Percentiles rank a stretch among this genome's conserved stretches.
Conservation (phyloP, 2,797 vertebrate genomes). For the Tenualosa ilisha region DNA sequence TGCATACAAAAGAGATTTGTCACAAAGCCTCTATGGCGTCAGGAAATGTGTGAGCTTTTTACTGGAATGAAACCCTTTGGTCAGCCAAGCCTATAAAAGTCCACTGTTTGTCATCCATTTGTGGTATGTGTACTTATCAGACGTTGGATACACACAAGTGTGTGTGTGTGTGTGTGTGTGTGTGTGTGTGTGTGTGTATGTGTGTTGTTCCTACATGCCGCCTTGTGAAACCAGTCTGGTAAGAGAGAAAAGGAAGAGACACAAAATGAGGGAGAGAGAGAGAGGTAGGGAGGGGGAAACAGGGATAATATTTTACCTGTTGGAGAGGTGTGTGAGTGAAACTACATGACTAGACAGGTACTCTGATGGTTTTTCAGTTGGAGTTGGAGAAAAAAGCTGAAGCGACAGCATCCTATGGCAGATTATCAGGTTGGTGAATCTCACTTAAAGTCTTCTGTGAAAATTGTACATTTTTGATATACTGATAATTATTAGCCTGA, state of each 20-base stretch:
- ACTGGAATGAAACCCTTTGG: slow-evolving; percentile 6
- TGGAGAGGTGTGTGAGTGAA: not conserved
- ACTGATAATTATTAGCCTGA: not conserved
- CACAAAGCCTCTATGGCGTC: not conserved
- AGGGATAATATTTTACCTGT: slow-evolving; percentile 20
- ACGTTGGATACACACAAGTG: not conserved
- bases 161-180: not conserved
- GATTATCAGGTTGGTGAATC: not conserved
- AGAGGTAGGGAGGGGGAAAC: not conserved
- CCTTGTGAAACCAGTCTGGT: slow-evolving; percentile 45
- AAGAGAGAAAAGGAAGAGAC: slow-evolving; percentile 3
- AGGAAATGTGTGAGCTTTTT: not conserved
- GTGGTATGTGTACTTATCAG: not conserved
- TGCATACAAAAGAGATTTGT: not conserved
- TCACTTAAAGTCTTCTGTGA: not conserved
- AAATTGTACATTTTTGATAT: not conserved
- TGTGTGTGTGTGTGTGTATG: slow-evolving; percentile 22
- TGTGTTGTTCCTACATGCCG: not conserved
- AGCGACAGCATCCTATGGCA: not conserved
- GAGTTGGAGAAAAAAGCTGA: not conserved
- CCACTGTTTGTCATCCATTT: slow-evolving; percentile 1
- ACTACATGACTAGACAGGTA: not conserved
- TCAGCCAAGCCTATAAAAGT: not conserved
- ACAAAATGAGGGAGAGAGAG: not conserved
- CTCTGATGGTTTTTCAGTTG: not conserved